Evolutionary conservation across 2,888 invertebrate genomes (phyloP).

Genomic region (Pemphredon lugubris): DNA sequence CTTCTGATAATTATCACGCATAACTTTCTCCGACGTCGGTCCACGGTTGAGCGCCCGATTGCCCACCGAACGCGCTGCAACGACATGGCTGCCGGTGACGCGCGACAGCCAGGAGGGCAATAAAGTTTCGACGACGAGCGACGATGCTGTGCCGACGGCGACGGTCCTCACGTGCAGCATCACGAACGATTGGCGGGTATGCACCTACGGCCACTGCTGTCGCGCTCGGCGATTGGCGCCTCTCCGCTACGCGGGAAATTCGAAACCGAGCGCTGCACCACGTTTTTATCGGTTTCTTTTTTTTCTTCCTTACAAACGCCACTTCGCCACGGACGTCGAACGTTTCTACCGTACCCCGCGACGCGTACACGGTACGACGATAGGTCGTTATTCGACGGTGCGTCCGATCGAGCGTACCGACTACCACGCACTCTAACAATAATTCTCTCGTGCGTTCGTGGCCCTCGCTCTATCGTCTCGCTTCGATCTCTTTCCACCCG

Average conservation of each 20-base stretch:
- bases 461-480: conserved; percentile 1
- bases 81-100: conserved; percentile 14
- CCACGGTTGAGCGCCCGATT: conserved; percentile 49
- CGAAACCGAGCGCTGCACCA: conserved; percentile 27
- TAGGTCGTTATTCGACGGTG: too few species aligned
- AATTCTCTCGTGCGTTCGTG: neutral
- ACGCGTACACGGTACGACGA: too few species aligned
- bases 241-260: conserved; percentile 52
- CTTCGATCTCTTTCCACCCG: neutral
- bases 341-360: too few species aligned
- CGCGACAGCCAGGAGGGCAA: conserved; percentile 23
- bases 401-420: conserved; percentile 6
- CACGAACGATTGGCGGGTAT: conserved; percentile 63
- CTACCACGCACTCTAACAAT: conserved; percentile 26
- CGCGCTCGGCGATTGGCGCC: conserved; percentile 53
- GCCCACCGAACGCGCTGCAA: conserved; percentile 30
- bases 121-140: conserved; percentile 39
- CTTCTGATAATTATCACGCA: conserved; percentile 74
- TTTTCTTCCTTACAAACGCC: too few species aligned
- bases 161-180: conserved; percentile 70
- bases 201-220: conserved; percentile 15
- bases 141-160: conserved; percentile 46
- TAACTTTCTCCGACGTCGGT: conserved; percentile 62
- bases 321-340: too few species aligned
- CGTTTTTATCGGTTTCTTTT: too few species aligned